Conservation (phyloP, 64 coral and sea anemone genomes). For the Montipora sp. region DNA sequence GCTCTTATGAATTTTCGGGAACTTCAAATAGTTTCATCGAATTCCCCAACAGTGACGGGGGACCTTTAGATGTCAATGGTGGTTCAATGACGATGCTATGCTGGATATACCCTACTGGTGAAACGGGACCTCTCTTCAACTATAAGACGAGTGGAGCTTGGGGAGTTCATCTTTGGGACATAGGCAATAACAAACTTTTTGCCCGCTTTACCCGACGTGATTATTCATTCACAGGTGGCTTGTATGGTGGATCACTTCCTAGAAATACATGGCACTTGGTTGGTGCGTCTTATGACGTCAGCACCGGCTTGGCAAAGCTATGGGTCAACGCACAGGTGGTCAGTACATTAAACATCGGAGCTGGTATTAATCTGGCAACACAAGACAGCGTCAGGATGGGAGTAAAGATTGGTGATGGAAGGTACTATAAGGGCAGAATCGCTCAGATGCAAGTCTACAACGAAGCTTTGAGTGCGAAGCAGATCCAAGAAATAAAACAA, state of each 20-base stretch:
- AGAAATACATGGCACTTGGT: conserved; percentile 16
- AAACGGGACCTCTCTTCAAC: conserved; percentile 9
- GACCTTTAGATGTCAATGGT: background rate
- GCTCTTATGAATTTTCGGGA: conserved; percentile 32
- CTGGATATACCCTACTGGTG: background rate
- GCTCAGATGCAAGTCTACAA: conserved; percentile 20
- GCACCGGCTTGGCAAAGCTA: background rate
- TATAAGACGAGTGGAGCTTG: conserved; percentile 8
- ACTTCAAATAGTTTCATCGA: background rate
- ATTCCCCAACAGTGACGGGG: background rate
- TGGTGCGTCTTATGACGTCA: background rate
- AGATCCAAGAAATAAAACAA: background rate
- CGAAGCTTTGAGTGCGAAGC: background rate
- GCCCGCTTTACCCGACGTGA: background rate
- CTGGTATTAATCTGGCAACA: conserved; percentile 1
- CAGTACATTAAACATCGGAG: background rate
- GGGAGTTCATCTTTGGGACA: conserved; percentile 10
- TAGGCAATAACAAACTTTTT: background rate
- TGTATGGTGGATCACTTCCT: background rate
- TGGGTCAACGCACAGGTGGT: background rate
- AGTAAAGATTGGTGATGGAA: background rate
- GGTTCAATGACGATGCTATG: background rate
- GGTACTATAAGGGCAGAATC: conserved; percentile 8
- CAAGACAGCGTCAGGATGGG: conserved; percentile 30
- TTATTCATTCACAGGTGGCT: background rate